Evolutionary conservation across 2,113 vertebrate genomes (phyloP).

Genomic region (Colossoma macropomum): DNA sequence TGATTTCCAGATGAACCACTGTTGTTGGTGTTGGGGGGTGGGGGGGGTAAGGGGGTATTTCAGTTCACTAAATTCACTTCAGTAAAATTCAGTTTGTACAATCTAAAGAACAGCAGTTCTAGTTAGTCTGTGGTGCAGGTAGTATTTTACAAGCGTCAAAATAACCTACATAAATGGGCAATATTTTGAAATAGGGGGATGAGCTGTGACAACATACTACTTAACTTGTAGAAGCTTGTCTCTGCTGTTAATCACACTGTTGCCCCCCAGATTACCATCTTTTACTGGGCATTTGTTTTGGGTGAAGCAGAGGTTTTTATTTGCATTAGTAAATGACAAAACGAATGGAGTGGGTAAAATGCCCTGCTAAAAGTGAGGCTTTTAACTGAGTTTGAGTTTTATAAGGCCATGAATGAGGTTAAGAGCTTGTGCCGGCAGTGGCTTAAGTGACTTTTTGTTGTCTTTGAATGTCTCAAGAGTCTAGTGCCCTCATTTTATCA

Average conservation of each 20-base stretch:
- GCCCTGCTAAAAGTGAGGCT: slow-evolving; percentile 27
- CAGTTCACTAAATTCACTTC: too few relatives aligned
- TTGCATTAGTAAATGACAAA: slow-evolving; percentile 27
- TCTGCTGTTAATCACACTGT: slow-evolving; percentile 9
- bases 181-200: too few relatives aligned
- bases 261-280: slow-evolving; percentile 8
- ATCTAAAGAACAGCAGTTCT: too few relatives aligned
- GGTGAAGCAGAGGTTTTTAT: not conserved
- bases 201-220: too few relatives aligned
- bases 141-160: too few relatives aligned
- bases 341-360: slow-evolving; percentile 10
- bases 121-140: too few relatives aligned
- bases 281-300: not conserved
- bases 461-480: slow-evolving; percentile 5
- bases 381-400: slow-evolving; percentile 41
- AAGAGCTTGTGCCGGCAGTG: slow-evolving; percentile 14
- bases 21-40: not conserved
- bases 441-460: slow-evolving; percentile 14
- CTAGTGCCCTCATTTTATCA: not conserved
- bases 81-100: too few relatives aligned
- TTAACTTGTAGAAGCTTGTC: not conserved
- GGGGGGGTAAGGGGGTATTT: too few relatives aligned
- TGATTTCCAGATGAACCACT: not conserved
- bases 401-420: slow-evolving; percentile 35
- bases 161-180: too few relatives aligned